Evolutionary conservation across 35 echinoderm and acorn worm genomes (phyloP).

Genomic region (Eucidaris tribuloides): DNA sequence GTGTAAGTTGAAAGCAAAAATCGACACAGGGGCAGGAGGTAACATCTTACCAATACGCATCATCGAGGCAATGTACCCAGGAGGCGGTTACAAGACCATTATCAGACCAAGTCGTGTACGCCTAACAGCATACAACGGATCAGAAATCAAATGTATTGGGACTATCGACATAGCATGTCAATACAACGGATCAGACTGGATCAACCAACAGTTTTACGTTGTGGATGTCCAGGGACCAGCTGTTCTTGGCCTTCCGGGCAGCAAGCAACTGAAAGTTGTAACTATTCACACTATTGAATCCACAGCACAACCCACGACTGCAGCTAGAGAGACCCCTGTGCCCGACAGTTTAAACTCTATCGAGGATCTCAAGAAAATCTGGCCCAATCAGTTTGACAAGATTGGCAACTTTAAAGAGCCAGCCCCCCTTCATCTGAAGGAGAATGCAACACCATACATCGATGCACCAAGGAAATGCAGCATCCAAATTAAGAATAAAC

Average conservation of each 20-base stretch:
- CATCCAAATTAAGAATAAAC: conserved; percentile 48
- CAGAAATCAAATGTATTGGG: neutral
- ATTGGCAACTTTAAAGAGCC: conserved; percentile 47
- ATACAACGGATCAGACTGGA: conserved; percentile 14
- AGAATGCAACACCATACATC: conserved; percentile 24
- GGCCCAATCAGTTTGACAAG: conserved; percentile 33
- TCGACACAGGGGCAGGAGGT: conserved; percentile 48
- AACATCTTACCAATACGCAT: conserved; percentile 16
- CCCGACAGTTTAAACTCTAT: neutral
- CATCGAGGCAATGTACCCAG: neutral
- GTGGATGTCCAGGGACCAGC: conserved; percentile 44
- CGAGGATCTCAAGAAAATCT: neutral
- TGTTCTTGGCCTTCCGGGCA: conserved; percentile 30
- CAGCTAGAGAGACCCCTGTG: neutral
- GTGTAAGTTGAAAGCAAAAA: neutral
- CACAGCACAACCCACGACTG: neutral
- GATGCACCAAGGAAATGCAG: conserved; percentile 43
- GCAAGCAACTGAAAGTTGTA: conserved; percentile 3
- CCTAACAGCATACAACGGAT: conserved; percentile 10
- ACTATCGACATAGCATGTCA: neutral
- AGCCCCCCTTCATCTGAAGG: conserved; percentile 37
- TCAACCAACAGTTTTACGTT: conserved; percentile 18
- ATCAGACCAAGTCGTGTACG: neutral
- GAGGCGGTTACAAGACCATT: neutral
- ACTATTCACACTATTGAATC: neutral